Evolutionary conservation across 2,113 vertebrate genomes (phyloP).

Genomic region (Tinamus guttatus): DNA sequence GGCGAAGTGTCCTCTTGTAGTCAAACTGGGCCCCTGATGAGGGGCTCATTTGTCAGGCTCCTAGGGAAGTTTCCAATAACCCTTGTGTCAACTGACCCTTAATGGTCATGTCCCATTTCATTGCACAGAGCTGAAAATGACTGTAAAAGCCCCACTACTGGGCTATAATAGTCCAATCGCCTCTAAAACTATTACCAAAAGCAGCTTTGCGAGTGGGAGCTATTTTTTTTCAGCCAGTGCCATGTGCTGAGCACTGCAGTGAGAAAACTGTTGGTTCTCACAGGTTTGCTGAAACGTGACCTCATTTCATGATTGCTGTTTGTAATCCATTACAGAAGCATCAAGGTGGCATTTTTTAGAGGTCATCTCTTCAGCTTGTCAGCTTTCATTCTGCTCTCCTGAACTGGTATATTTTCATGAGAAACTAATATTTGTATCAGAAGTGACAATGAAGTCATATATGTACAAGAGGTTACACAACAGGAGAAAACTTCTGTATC

Average conservation of each 20-base stretch:
- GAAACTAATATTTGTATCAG: background rate
- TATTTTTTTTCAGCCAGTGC: background rate
- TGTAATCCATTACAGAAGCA: background rate
- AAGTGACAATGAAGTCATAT: background rate
- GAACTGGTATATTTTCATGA: background rate
- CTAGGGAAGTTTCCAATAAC: constrained; percentile 8
- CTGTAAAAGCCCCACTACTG: background rate
- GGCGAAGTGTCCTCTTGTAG: background rate
- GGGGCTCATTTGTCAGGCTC: constrained; percentile 18
- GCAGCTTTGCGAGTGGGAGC: background rate
- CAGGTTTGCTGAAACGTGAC: background rate
- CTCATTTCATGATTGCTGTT: background rate
- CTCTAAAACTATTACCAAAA: background rate
- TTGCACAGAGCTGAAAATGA: background rate
- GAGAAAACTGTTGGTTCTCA: background rate
- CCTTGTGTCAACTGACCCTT: background rate
- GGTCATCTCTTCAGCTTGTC: background rate
- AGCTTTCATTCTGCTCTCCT: background rate
- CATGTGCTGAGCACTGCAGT: background rate
- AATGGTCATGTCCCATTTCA: background rate
- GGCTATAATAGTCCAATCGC: background rate
- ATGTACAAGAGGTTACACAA: background rate
- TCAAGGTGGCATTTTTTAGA: fast-evolving
- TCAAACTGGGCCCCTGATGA: background rate
- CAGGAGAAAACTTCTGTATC: background rate